Conservation (phyloP, 2,888 invertebrate species). For the Hermaeophaga mercurialis region DNA sequence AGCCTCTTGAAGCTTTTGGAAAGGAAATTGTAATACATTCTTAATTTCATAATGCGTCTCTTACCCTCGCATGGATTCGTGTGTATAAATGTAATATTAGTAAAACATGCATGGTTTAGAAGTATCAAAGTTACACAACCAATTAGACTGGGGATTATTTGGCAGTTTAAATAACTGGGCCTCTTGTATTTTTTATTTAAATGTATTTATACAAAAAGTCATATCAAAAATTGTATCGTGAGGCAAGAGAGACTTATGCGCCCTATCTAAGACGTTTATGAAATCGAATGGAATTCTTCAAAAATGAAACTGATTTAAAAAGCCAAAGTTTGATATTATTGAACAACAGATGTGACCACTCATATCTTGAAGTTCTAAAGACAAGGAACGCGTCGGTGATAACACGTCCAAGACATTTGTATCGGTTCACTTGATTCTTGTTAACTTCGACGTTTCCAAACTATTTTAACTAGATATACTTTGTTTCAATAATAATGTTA, state of each 20-base stretch:
- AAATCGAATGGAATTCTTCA: constrained; percentile 33
- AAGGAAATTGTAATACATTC: no score
- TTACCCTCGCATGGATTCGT: no score
- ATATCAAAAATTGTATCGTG: background rate
- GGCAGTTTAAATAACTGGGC: no score
- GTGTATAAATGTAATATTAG: no score
- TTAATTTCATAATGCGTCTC: no score
- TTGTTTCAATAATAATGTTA: no score
- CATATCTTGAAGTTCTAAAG: constrained; percentile 43
- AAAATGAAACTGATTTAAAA: constrained; percentile 50
- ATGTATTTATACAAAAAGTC: no score
- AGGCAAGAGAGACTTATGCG: constrained; percentile 20
- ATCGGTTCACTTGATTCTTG: constrained; percentile 44
- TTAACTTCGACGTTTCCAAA: constrained; percentile 3
- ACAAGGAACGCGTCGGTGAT: constrained; percentile 44
- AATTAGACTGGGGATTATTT: no score
- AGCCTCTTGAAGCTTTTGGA: no score
- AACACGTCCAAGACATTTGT: constrained; percentile 49
- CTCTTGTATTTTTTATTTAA: no score
- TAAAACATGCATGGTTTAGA: no score
- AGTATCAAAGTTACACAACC: no score
- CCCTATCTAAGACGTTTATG: constrained; percentile 25
- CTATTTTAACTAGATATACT: constrained; percentile 1
- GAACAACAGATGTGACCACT: constrained; percentile 49
- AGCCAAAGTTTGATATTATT: constrained; percentile 52